phyloP scores from a whole-genome alignment of 2,113 vertebrate genomes.

The Bubo blakistoni region DNA sequence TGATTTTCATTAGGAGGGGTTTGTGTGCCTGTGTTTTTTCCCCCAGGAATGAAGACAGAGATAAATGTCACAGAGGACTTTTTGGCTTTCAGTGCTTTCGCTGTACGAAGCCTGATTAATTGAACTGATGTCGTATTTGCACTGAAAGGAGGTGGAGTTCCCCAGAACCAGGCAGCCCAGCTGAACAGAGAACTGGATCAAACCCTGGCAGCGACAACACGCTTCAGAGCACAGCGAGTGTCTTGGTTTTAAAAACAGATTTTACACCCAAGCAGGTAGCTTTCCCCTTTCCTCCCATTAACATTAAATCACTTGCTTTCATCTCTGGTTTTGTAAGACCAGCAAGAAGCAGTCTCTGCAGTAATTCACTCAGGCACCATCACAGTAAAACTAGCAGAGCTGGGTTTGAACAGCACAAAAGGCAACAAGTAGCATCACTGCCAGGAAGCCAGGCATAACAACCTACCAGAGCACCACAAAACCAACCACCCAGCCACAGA shows the following conservation, averaged over 20 bases:
- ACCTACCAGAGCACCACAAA: background rate
- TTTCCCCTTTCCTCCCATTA: background rate
- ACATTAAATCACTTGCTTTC: background rate
- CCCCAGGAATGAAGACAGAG: slow-evolving; percentile 22
- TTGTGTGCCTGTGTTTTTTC: background rate
- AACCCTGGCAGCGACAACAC: background rate
- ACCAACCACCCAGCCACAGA: background rate
- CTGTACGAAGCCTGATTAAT: background rate
- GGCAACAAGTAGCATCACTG: background rate
- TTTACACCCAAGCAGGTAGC: background rate
- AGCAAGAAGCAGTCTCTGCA: background rate
- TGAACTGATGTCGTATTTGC: background rate
- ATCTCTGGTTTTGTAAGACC: background rate
- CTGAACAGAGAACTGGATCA: background rate
- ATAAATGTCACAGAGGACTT: slow-evolving; percentile 43
- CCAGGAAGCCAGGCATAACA: background rate
- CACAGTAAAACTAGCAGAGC: background rate
- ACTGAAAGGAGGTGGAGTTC: background rate
- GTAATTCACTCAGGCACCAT: background rate
- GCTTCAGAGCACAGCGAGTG: background rate
- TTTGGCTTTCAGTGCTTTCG: background rate
- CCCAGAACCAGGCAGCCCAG: background rate
- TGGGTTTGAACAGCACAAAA: background rate
- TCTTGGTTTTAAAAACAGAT: background rate
- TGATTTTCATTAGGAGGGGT: slow-evolving; percentile 42